Evolutionary conservation across 2,113 vertebrate species (phyloP), one percentile per base, ranked within the genome.

Genomic region (Podilymbus podiceps): DNA sequence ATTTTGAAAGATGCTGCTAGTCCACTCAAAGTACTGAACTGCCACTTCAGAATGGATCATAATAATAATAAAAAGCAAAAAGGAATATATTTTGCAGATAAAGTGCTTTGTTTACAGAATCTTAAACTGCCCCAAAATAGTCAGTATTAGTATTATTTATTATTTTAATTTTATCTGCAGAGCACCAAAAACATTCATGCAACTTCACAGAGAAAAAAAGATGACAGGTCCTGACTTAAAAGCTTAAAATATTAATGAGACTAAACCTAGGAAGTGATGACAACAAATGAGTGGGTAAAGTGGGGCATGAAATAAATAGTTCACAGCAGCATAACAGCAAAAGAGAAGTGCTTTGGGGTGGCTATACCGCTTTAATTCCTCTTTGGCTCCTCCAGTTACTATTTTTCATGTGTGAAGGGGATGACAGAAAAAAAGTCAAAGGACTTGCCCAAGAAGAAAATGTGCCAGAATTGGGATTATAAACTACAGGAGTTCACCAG

Each of bases 131-230:
- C 85, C 52, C n/a, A 27, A 27, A 83, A 85, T 40, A 95, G 42
- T 44, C 20, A 30, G 35, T 94, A 90, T 93, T 93, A 92, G n/a
- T 67, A 40, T 86, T 92, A 62, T 76, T 97, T 94, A 74, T 90
- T 93, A 91, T 91, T 95, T 84, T 89, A 72, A 79, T 96, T 86
- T 71, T 97, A 53, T 38, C 68, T 91, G 52, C 46, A 85, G 28
- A 66, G 19, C 6, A 6, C 28, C 56, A 53, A 24, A 64, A 93
- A 77, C 23, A 5, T 69, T 74, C 31, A 20, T 30, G 11, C 15
- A 76, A 63, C 38, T 88, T 86, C 46, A 76, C 6, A 64, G 46
- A 88, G 40, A 86, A 68, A 90, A 66, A 90, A 90, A 85, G 35
- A 50, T 71, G 50, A 85, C 44, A 89, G 64, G 53, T 4, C 27